Base-by-base conservation (phyloP, 2,888 invertebrate genomes). In the Meteorus colon region DNA sequence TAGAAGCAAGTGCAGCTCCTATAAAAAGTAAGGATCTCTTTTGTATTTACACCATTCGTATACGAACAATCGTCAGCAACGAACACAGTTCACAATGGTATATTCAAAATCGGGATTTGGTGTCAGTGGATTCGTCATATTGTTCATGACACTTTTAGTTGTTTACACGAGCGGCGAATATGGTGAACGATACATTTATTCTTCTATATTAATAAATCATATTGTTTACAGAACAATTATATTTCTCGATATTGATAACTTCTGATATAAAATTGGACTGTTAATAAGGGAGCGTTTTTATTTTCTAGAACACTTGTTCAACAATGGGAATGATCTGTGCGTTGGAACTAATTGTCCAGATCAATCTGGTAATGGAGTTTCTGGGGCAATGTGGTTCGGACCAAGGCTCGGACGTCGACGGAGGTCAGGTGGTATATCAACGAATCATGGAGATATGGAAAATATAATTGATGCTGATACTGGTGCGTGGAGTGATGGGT, bases 321-420 rank as follows among this genome's bases (percentile, higher is more conserved):
- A 81, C 10, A 79, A 79, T 24, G 71, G 45, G 1, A 80, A 78
- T 73, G 79, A 74, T 8, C 73, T 81, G 8, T 88, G 87, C 75
- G 76, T 77, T 34, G 88, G 86, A 1, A 78, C 81, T 6, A 84
- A 84, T 55, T 88, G 88, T 76, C 79, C 79, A 8, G 83, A 84
- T 55, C 84, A 86, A 19, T 82, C 79, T n/a, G 80, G 83, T 16
- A 84, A 83, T 65, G 82, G 83, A 12, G 80, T 84, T 14, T 79
- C 84, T n/a, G 85, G 86, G 27, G 87, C 87, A 24, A 88, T 91
- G 88, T 92, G 91, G 92, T 91, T 92, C 78, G 92, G 91, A 1
- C 91, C 92, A 1, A 87, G 91, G 75, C 85, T 92, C n/a, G 92
- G 91, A 6, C 90, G 91, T 77, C 89, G 90, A 79, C 92, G 91